Conservation (phyloP, 2,888 invertebrate genomes). For the Eumacrocentrus americanus region DNA sequence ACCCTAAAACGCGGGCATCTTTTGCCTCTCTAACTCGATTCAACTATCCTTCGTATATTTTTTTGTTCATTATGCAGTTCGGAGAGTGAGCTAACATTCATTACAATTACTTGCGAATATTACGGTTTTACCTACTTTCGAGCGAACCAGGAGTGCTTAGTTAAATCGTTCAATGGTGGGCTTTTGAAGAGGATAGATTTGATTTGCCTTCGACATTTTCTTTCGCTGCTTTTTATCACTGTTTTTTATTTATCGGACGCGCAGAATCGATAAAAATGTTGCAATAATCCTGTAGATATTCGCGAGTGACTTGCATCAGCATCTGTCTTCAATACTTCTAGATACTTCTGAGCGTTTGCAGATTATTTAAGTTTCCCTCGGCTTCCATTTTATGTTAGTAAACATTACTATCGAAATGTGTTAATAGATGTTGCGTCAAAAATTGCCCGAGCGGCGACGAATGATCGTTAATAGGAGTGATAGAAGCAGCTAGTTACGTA, state of each 20-base stretch:
- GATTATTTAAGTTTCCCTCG: too few species aligned
- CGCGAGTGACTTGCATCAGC: background rate
- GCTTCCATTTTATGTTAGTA: too few species aligned
- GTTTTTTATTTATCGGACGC: constrained; percentile 10
- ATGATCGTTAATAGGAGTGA: background rate
- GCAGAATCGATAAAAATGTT: background rate
- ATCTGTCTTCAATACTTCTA: background rate
- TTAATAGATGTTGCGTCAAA: too few species aligned
- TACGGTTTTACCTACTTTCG: background rate
- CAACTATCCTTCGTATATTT: constrained; percentile 21
- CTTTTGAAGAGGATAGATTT: background rate
- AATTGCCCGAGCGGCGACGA: background rate
- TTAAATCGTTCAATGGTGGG: background rate
- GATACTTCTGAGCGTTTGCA: background rate
- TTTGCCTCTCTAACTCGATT: background rate
- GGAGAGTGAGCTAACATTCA: background rate
- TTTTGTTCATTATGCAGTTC: constrained; percentile 21
- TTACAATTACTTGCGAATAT: background rate
- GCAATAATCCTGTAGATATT: too few species aligned
- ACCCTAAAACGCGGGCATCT: constrained; percentile 14
- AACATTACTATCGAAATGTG: too few species aligned
- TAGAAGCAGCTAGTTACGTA: background rate
- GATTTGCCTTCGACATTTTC: too few species aligned
- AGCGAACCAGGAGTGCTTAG: background rate
- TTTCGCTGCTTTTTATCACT: too few species aligned